A percentile compares a stretch with the other conserved stretches of the same genome.
phyloP scores from a whole-genome alignment of 2,888 invertebrate genomes.

The Anticlea derivata region DNA sequence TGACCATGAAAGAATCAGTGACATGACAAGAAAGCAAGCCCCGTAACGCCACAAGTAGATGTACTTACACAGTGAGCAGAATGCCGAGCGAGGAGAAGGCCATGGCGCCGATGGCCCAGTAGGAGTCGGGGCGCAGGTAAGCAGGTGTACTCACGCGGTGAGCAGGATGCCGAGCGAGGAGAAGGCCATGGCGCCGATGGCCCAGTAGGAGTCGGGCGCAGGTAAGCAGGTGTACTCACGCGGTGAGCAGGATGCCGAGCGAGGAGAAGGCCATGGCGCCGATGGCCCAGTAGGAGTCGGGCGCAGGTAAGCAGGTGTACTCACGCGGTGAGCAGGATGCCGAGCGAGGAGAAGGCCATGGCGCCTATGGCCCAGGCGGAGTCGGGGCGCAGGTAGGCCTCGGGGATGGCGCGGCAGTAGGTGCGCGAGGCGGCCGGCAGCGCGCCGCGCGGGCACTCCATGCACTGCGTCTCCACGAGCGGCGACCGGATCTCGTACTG shows the following conservation, averaged over 20 bases:
- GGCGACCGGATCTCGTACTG: conserved; percentile 89
- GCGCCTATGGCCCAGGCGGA: conserved; percentile 97
- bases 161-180: conserved; percentile 93
- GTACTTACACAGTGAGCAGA: conserved; percentile 87
- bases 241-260: conserved; percentile 91
- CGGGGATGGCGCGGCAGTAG: conserved; percentile 90
- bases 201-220: conserved; percentile 94
- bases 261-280: conserved; percentile 96
- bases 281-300: conserved; percentile 96
- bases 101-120: conserved; percentile 97
- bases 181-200: conserved; percentile 96
- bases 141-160: conserved; percentile 87
- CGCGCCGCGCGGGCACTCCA: conserved; percentile 91
- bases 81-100: conserved; percentile 94
- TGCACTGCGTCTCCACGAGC: conserved; percentile 92
- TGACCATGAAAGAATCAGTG: no score
- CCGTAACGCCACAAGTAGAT: no score
- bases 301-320: conserved; percentile 89
- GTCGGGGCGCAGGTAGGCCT: conserved; percentile 91
- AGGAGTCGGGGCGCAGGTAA: conserved; percentile 92
- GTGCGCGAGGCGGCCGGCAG: conserved; percentile 91
- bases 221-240: conserved; percentile 88
- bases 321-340: conserved; percentile 90
- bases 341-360: conserved; percentile 94
- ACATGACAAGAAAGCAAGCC: no score